Conservation (phyloP, 2,797 vertebrate species). For the Hippoglossus hippoglossus region DNA sequence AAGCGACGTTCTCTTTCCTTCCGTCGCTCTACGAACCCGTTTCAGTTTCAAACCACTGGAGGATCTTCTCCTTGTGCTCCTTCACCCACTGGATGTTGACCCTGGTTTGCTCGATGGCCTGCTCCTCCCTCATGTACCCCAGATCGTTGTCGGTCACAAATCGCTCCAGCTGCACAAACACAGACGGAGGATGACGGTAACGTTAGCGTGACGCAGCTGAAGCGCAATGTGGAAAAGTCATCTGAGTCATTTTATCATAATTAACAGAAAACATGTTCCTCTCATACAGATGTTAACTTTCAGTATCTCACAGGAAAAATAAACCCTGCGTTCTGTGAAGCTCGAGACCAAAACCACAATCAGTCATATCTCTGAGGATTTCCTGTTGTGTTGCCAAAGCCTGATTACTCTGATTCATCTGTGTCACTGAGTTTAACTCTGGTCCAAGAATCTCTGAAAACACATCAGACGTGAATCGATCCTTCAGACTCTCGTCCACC, state of each 20-base stretch:
- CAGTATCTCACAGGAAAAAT: too few species aligned
- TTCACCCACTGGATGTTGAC: constrained; percentile 93
- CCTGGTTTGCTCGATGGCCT: constrained; percentile 88
- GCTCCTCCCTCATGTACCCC: constrained; percentile 67
- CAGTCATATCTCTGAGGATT: too few species aligned
- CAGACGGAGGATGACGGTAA: not conserved
- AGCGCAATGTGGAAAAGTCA: too few species aligned
- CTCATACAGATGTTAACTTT: too few species aligned
- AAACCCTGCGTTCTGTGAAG: too few species aligned
- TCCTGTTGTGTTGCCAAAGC: not conserved
- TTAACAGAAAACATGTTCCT: too few species aligned
- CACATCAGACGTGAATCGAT: not conserved
- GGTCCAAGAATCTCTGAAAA: constrained; percentile 3
- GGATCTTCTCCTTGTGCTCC: constrained; percentile 76
- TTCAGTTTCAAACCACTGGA: constrained; percentile 84
- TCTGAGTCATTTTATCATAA: not conserved
- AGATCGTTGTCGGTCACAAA: constrained; percentile 74
- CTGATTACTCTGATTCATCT: not conserved
- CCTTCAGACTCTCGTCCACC: too few species aligned
- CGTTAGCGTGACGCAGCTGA: too few species aligned
- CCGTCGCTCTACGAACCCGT: not conserved
- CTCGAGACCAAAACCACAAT: too few species aligned
- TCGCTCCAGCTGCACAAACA: constrained; percentile 80
- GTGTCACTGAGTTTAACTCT: not conserved
- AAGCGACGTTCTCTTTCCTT: too few species aligned